Evolutionary conservation across 2,888 invertebrate species (phyloP).

Genomic region (Cybosia mesomella): DNA sequence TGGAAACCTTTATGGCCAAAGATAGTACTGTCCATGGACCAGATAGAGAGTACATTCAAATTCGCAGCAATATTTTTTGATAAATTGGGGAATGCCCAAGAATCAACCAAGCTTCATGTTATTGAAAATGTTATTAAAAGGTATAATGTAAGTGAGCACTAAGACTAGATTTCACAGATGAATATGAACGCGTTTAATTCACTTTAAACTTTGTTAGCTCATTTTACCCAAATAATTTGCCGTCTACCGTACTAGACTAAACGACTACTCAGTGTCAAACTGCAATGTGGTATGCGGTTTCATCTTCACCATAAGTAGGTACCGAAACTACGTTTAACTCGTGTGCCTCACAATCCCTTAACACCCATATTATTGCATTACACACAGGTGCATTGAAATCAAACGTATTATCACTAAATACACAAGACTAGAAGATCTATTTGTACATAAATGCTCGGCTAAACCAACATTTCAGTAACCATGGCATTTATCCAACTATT

Average conservation of each 20-base stretch:
- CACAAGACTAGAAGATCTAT: neutral
- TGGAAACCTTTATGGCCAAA: no score
- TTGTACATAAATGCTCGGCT: constrained; percentile 14
- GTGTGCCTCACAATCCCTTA: no score
- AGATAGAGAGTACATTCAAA: neutral
- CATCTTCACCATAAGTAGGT: no score
- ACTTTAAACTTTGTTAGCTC: neutral
- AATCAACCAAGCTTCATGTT: no score
- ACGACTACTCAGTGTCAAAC: neutral
- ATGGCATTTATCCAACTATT: constrained; percentile 52
- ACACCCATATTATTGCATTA: no score
- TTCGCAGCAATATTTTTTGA: no score
- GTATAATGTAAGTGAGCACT: neutral
- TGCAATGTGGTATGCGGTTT: no score
- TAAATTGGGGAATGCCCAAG: no score
- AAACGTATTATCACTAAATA: neutral
- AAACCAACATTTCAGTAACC: constrained; percentile 39
- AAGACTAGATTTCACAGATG: neutral
- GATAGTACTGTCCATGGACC: no score
- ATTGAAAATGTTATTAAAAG: no score
- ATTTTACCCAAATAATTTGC: neutral
- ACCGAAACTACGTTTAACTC: no score
- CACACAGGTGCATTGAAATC: neutral
- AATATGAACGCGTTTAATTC: neutral
- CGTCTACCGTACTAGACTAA: neutral